phyloP scores from a whole-genome alignment of 2,888 invertebrate genomes.

The Bombylius major region DNA sequence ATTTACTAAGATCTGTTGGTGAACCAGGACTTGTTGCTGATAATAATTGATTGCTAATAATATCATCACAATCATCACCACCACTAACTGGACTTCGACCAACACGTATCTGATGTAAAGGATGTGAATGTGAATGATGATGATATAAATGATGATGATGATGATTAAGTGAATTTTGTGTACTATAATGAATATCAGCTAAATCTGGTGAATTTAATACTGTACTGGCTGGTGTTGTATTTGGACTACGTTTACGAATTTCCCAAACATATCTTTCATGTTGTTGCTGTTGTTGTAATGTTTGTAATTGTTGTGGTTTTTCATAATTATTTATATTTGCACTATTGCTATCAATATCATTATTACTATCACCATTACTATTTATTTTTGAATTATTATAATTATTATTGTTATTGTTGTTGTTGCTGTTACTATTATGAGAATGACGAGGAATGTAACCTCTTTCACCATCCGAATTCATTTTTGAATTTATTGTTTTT shows the following conservation, averaged over 20 bases:
- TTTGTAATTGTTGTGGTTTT: not conserved
- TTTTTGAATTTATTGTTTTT: not conserved
- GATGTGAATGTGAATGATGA: slow-evolving; percentile 26
- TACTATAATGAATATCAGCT: slow-evolving; percentile 28
- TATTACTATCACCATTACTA: not conserved
- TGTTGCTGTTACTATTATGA: slow-evolving; percentile 3
- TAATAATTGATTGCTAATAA: slow-evolving; percentile 2
- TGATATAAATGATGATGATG: slow-evolving; percentile 25
- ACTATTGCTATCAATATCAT: not conserved
- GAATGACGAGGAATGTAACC: slow-evolving; percentile 6
- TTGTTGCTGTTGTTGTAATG: not conserved
- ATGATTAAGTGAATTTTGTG: slow-evolving; percentile 24
- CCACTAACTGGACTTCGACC: slow-evolving; percentile 32
- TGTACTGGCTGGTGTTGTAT: slow-evolving; percentile 34
- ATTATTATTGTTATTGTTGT: not conserved
- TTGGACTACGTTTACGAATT: slow-evolving; percentile 33
- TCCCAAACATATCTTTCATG: slow-evolving; percentile 36
- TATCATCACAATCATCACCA: slow-evolving; percentile 7
- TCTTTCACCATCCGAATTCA: slow-evolving; percentile 9
- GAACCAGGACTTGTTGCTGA: slow-evolving; percentile 28
- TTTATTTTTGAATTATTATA: not conserved
- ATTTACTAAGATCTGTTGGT: slow-evolving; percentile 31
- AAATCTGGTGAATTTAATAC: slow-evolving; percentile 35
- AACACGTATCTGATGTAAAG: slow-evolving; percentile 31
- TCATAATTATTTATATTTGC: not conserved